Evolutionary conservation across 1,140 invertebrate genomes (phyloP).

Genomic region (Cydia amplana): DNA sequence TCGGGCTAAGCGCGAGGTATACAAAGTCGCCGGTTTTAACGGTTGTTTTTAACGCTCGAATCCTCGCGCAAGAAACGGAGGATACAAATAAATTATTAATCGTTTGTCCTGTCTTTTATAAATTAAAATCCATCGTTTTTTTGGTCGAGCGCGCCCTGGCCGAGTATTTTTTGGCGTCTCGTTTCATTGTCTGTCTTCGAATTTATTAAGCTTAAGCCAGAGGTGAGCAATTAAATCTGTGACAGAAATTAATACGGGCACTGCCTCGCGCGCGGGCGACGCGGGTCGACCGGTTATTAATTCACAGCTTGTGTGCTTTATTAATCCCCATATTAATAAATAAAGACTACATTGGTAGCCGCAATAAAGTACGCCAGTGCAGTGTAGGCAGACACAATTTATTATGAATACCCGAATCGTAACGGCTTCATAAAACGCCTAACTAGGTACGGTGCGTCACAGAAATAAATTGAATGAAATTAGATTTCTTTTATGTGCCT

Average conservation of each 20-base stretch:
- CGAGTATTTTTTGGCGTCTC: conserved; percentile 67
- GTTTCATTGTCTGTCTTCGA: conserved; percentile 68
- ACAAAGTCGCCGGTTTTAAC: conserved; percentile 77
- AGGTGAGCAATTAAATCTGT: conserved; percentile 75
- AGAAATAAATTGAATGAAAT: conserved; percentile 27
- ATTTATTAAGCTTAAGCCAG: conserved; percentile 76
- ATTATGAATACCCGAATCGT: conserved; percentile 25
- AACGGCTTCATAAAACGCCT: conserved; percentile 19
- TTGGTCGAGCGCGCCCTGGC: conserved; percentile 57
- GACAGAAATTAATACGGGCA: conserved; percentile 74
- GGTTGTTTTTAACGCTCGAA: conserved; percentile 76
- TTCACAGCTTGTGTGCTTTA: conserved; percentile 54
- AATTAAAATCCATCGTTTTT: conserved; percentile 78
- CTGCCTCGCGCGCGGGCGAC: conserved; percentile 45
- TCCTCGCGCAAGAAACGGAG: conserved; percentile 67
- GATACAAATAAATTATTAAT: conserved; percentile 80
- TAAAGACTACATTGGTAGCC: conserved; percentile 38
- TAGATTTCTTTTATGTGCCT: conserved; percentile 28
- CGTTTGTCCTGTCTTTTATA: conserved; percentile 80
- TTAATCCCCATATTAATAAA: conserved; percentile 56
- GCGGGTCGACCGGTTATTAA: conserved; percentile 51
- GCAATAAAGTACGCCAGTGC: conserved; percentile 23
- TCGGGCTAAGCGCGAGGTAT: conserved; percentile 76
- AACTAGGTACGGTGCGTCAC: conserved; percentile 4
- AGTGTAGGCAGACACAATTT: conserved; percentile 26